Conservation (phyloP, 2,888 invertebrate species). For the Amaurobius ferox region DNA sequence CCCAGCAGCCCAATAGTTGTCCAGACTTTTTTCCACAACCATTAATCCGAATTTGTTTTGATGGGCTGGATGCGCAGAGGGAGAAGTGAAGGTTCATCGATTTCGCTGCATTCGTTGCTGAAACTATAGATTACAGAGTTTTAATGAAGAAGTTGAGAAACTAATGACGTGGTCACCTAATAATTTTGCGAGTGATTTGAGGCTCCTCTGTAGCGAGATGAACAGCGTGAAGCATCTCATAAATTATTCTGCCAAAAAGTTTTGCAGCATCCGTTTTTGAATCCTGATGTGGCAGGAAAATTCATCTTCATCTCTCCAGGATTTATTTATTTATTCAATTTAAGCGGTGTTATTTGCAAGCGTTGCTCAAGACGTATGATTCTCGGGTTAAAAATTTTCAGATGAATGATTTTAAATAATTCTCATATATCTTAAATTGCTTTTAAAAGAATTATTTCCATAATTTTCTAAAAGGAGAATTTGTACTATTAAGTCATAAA, state of each 20-base stretch:
- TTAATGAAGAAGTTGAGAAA: conserved; percentile 22
- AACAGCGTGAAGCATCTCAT: conserved; percentile 11
- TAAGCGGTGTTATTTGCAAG: not conserved
- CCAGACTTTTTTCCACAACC: conserved; percentile 37
- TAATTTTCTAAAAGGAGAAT: too few species aligned
- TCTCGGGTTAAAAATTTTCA: too few species aligned
- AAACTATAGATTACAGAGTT: conserved; percentile 33
- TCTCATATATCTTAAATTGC: too few species aligned
- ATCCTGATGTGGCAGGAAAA: conserved; percentile 3
- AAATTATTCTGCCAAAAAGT: conserved; percentile 11
- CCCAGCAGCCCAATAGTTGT: conserved; percentile 55
- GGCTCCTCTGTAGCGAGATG: conserved; percentile 3
- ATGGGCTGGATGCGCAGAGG: conserved; percentile 38
- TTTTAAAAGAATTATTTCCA: too few species aligned
- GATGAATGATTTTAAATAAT: too few species aligned
- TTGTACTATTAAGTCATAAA: too few species aligned
- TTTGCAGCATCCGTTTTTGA: conserved; percentile 10
- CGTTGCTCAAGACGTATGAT: not conserved
- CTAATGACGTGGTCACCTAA: conserved; percentile 21
- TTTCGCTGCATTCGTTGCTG: conserved; percentile 46
- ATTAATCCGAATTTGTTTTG: conserved; percentile 68
- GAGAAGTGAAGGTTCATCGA: conserved; percentile 46
- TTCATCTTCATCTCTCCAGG: not conserved
- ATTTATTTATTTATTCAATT: conserved; percentile 15
- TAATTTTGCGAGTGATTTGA: conserved; percentile 20